Conservation (phyloP, 2,888 invertebrate species). For the Actias luna region DNA sequence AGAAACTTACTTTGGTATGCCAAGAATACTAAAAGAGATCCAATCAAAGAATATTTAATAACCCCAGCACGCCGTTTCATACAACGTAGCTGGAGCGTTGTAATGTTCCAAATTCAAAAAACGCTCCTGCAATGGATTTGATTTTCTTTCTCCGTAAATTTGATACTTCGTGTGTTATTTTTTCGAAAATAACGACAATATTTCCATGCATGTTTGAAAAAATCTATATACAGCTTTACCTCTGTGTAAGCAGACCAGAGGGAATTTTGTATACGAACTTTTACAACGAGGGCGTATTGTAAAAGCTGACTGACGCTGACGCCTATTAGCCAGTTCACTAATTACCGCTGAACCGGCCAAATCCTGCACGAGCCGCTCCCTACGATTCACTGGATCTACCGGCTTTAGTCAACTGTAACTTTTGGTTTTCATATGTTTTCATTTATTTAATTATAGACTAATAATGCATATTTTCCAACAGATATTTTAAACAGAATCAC, state of each 20-base stretch:
- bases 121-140: too few relatives aligned
- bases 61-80: too few relatives aligned
- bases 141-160: neutral
- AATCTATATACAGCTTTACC: slow-evolving; percentile 34
- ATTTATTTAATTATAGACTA: neutral
- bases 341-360: slow-evolving; percentile 55
- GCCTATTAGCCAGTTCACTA: slow-evolving; percentile 60
- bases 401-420: slow-evolving; percentile 11
- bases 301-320: slow-evolving; percentile 50
- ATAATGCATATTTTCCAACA: neutral
- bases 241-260: slow-evolving; percentile 30
- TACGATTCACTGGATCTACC: slow-evolving; percentile 11
- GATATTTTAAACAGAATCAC: neutral
- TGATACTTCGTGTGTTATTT: neutral
- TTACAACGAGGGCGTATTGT: slow-evolving; percentile 29
- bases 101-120: too few relatives aligned
- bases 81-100: too few relatives aligned
- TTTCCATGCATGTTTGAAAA: too few relatives aligned
- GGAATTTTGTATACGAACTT: slow-evolving; percentile 30
- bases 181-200: slow-evolving; percentile 22
- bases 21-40: too few relatives aligned
- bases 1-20: too few relatives aligned
- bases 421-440: neutral
- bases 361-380: slow-evolving; percentile 34
- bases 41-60: too few relatives aligned